Evolutionary conservation across 2,113 vertebrate species (phyloP).

Genomic region (Pyrgilauda ruficollis): DNA sequence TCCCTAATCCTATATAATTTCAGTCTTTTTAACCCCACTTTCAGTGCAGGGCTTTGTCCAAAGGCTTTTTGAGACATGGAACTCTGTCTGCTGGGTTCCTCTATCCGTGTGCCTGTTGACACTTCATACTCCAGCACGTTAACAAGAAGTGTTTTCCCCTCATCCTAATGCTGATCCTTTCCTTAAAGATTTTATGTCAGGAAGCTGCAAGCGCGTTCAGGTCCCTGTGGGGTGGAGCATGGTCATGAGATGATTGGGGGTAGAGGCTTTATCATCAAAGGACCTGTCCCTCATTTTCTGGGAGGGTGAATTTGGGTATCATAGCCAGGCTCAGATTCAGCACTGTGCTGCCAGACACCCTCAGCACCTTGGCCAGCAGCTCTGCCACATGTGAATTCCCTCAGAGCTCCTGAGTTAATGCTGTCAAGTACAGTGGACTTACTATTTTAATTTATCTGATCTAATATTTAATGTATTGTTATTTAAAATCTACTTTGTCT

Average conservation of each 20-base stretch:
- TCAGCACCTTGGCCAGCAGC: neutral
- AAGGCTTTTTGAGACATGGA: neutral
- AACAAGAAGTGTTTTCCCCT: neutral
- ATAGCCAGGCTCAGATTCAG: neutral
- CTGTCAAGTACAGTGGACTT: neutral
- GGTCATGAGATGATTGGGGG: accelerated
- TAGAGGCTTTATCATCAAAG: neutral
- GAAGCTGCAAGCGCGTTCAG: neutral
- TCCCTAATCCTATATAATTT: neutral
- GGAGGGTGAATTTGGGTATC: neutral
- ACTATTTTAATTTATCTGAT: neutral
- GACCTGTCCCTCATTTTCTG: neutral
- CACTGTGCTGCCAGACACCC: neutral
- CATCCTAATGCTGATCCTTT: neutral
- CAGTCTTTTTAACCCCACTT: neutral
- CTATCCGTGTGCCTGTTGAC: neutral
- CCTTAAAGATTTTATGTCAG: neutral
- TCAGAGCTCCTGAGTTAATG: neutral
- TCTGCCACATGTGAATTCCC: neutral
- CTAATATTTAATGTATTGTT: neutral
- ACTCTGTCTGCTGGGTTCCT: neutral
- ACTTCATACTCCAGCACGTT: neutral
- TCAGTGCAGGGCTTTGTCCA: neutral
- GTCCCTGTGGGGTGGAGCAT: neutral
- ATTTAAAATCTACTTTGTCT: neutral